These are phyloP conservation scores for Microctenopoma stevenorrisi DNA, from an alignment of 2,797 vertebrate genomes.

Conservation along the genomic window DNA sequence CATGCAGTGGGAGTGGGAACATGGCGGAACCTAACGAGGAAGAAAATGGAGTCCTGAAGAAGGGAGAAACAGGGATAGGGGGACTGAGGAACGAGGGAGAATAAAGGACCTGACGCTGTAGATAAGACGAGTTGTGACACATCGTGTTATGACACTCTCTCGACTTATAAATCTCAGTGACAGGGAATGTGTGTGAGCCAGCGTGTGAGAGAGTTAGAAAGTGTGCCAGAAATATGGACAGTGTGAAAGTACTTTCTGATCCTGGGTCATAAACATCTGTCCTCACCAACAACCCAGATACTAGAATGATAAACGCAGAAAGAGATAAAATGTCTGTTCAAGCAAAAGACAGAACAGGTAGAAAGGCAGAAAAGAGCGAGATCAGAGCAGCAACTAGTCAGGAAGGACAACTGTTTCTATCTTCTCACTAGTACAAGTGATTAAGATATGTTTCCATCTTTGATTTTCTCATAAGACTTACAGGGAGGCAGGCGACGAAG, in stretches of 20 bases:
- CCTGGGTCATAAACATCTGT: slow-evolving; percentile 18
- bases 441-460: slow-evolving; percentile 13
- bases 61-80: slow-evolving; percentile 7
- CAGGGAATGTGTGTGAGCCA: slow-evolving; percentile 12
- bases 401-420: slow-evolving; percentile 6
- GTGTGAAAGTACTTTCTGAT: slow-evolving; percentile 28
- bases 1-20: neutral
- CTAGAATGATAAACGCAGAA: neutral
- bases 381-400: slow-evolving; percentile 11
- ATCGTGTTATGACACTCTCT: slow-evolving; percentile 51
- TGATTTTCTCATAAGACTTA: slow-evolving; percentile 21
- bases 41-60: neutral
- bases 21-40: neutral
- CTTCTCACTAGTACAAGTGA: slow-evolving; percentile 9
- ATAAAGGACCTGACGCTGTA: slow-evolving; percentile 51
- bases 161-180: slow-evolving; percentile 46
- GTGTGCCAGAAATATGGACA: slow-evolving; percentile 22
- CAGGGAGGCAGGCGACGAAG: neutral
- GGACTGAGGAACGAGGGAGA: slow-evolving; percentile 40
- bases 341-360: neutral
- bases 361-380: neutral
- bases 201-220: slow-evolving; percentile 12
- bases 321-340: slow-evolving; percentile 9
- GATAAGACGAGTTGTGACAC: slow-evolving; percentile 35
- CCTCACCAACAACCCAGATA: slow-evolving; percentile 19